A percentile compares a stretch with the other conserved stretches of the same genome.
These are phyloP conservation scores for Blastobasis lacticolella DNA, from an alignment of 2,888 invertebrate species.

Conservation along the genomic window DNA sequence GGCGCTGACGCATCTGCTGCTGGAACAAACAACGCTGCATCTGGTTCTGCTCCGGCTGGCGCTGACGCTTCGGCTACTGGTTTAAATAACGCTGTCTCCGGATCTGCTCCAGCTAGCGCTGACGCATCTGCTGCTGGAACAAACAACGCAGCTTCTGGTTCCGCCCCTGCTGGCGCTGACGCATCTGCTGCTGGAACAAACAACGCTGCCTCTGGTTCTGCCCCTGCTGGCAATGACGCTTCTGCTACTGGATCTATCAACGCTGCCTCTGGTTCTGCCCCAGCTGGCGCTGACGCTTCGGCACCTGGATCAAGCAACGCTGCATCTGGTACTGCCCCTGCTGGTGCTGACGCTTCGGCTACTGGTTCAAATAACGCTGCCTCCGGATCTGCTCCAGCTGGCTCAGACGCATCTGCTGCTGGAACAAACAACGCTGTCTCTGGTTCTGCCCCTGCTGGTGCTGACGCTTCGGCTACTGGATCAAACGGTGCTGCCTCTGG, in stretches of 20 bases:
- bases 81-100: not conserved
- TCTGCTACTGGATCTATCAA: not conserved
- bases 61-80: conserved; percentile 1
- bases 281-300: not conserved
- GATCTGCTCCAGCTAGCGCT: not conserved
- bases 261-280: not conserved
- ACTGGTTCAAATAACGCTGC: not conserved
- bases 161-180: not conserved
- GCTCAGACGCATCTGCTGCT: not conserved
- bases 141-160: not conserved
- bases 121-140: not conserved
- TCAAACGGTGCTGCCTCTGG: not conserved
- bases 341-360: not conserved
- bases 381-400: not conserved
- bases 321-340: conserved; percentile 3
- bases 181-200: not conserved
- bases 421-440: not conserved
- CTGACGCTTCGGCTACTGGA: not conserved
- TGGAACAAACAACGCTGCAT: not conserved
- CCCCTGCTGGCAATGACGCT: not conserved
- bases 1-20: not conserved
- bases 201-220: not conserved
- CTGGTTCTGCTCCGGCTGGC: not conserved
- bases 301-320: conserved; percentile 1
- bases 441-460: not conserved